Evolutionary conservation across 2,888 invertebrate species (phyloP), one percentile per base, ranked within the genome.

Genomic region (Stegophylla sp.): DNA sequence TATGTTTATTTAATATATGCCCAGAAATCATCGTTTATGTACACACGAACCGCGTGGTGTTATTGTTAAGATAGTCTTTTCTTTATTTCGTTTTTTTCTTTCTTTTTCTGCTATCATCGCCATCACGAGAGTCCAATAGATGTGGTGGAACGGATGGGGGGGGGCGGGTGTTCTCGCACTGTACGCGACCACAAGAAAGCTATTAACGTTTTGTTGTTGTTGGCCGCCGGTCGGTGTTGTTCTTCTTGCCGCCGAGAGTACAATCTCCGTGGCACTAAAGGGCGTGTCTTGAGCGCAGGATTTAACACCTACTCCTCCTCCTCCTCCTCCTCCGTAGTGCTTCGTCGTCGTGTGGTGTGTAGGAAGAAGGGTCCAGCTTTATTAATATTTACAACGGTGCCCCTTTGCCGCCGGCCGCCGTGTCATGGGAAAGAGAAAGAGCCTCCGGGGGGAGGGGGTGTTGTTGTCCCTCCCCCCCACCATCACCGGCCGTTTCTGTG

Each of bases 311-410:
- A 61, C 77, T 48, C 79, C 79, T 77, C 48, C 77, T 48, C n/a
- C n/a, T n/a, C n/a, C n/a, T n/a, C n/a, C n/a, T n/a, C n/a, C n/a
- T n/a, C 74, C 28, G 20, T 26, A 72, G 43, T 43, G 43, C 26
- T 59, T 53, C 41, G 41, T n/a, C n/a, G n/a, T n/a, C 15, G 10
- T 20, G 41, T 7, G 51, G 63, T 20, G 63, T 20, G n/a, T 28
- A 45, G n/a, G 71, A 61, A 48, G 48, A 67, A 59, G 61, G 61
- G 79, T 79, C 77, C 77, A 51, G 79, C 79, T 79, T 79, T 79
- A 79, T 79, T 79, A 79, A 79, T 79, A 79, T 79, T 79, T 79
- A 79, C 79, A 71, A 71, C 79, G 51, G 69, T 51, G 71, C 59
- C 79, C 79, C 56, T 56, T 48, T 59, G 48, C 69, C 23, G 23